Percentiles rank a stretch among this genome's conserved stretches.
These are phyloP conservation scores for Semicossyphus pulcher DNA, from an alignment of 2,113 vertebrate species.

Conservation along the genomic window DNA sequence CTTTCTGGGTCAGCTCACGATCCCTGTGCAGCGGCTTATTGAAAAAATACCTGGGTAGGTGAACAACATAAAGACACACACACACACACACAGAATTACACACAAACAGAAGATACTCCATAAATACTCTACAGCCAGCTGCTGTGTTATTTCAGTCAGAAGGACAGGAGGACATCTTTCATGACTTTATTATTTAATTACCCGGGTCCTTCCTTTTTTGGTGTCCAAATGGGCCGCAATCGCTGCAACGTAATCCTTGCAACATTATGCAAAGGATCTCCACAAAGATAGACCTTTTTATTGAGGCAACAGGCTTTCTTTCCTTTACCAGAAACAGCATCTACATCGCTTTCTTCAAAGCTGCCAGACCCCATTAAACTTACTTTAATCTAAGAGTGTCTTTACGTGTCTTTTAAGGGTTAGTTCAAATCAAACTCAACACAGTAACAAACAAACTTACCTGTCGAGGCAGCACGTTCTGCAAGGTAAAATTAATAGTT, in stretches of 20 bases:
- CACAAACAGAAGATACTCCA: not conserved
- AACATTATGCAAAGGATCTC: not conserved
- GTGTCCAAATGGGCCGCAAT: not conserved
- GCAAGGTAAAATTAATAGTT: too few species aligned
- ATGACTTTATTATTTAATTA: not conserved
- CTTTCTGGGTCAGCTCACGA: constrained; percentile 96
- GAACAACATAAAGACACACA: not conserved
- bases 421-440: too few species aligned
- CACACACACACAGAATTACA: not conserved
- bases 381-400: too few species aligned
- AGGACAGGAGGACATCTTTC: not conserved
- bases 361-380: not conserved
- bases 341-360: not conserved
- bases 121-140: not conserved
- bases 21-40: constrained; percentile 95
- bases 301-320: not conserved
- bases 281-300: not conserved
- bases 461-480: too few species aligned
- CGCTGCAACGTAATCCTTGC: not conserved
- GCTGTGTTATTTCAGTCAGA: not conserved
- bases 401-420: too few species aligned
- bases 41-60: constrained; percentile 94
- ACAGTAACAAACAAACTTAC: too few species aligned
- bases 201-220: too few species aligned
- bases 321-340: not conserved